These are phyloP conservation scores for Chiridota heheva DNA, from an alignment of 35 echinoderm and acorn worm species.

Conservation along the genomic window DNA sequence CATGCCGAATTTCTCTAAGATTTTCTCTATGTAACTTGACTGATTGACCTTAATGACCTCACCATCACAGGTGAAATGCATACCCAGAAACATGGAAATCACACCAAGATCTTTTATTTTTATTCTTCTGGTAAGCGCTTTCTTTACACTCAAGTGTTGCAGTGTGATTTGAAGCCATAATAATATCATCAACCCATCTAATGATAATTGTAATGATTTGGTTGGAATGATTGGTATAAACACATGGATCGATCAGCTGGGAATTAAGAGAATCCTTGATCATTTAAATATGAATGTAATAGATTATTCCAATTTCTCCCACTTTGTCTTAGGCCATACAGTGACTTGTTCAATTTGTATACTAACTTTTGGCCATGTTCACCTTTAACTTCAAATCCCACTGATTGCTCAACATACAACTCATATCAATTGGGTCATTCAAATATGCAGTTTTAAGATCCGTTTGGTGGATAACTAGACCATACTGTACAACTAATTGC, in stretches of 20 bases:
- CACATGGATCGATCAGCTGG: slow-evolving; percentile 43
- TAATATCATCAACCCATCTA: slow-evolving; percentile 35
- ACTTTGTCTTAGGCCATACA: slow-evolving; percentile 62
- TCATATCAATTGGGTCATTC: slow-evolving; percentile 55
- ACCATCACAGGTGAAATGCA: slow-evolving; percentile 39
- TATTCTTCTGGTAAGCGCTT: neutral
- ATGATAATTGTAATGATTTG: slow-evolving; percentile 19
- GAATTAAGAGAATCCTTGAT: slow-evolving; percentile 30
- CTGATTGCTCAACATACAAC: slow-evolving; percentile 41
- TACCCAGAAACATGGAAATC: slow-evolving; percentile 42
- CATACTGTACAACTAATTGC: slow-evolving; percentile 45
- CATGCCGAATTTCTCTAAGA: slow-evolving; percentile 26
- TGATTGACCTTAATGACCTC: slow-evolving; percentile 12
- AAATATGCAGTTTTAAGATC: slow-evolving; percentile 64
- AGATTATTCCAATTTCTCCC: slow-evolving; percentile 72
- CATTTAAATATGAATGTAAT: slow-evolving; percentile 46
- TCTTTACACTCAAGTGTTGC: too few relatives aligned
- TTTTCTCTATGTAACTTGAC: slow-evolving; percentile 11
- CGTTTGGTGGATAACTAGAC: slow-evolving; percentile 56
- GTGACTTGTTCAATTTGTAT: slow-evolving; percentile 61
- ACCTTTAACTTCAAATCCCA: slow-evolving; percentile 36
- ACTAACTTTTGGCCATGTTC: slow-evolving; percentile 47
- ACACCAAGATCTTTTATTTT: slow-evolving; percentile 16
- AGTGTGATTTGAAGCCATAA: slow-evolving; percentile 3
- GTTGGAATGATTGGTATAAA: slow-evolving; percentile 5